Evolutionary conservation across 2,888 invertebrate genomes (phyloP).

Genomic region (Alloscopus bannaensis): DNA sequence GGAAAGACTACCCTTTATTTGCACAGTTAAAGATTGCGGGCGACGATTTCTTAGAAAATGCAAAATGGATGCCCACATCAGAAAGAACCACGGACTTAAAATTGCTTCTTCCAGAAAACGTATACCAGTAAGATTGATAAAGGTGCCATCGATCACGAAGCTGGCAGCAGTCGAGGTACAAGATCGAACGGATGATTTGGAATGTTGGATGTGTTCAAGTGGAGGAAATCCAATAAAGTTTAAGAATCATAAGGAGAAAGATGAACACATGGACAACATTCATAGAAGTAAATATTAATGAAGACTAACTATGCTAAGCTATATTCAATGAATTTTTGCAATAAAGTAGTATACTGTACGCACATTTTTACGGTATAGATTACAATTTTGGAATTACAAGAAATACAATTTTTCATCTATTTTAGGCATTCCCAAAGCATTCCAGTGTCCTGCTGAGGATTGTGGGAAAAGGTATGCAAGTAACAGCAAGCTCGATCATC

Average conservation of each 20-base stretch:
- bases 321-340: too few species aligned
- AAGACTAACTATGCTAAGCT: too few species aligned
- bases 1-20: neutral
- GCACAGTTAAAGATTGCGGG: neutral
- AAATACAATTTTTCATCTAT: neutral
- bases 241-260: neutral
- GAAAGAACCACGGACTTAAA: neutral
- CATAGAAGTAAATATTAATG: conserved; percentile 1
- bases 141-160: neutral
- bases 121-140: neutral
- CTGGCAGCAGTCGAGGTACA: neutral
- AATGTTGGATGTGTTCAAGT: conserved; percentile 23
- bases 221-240: conserved; percentile 5
- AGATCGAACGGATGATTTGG: neutral
- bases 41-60: neutral
- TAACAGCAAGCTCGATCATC: neutral
- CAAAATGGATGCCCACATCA: neutral
- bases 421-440: neutral
- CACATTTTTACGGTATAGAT: neutral
- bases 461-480: neutral
- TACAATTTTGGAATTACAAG: neutral
- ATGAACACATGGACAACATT: conserved; percentile 3
- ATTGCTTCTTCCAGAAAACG: neutral
- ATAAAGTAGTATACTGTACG: too few species aligned
- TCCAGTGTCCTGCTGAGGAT: neutral